Percentiles rank a stretch among this genome's conserved stretches.
Evolutionary conservation across 2,797 vertebrate genomes (phyloP).

Genomic region (Muraenolepis orangiensis): DNA sequence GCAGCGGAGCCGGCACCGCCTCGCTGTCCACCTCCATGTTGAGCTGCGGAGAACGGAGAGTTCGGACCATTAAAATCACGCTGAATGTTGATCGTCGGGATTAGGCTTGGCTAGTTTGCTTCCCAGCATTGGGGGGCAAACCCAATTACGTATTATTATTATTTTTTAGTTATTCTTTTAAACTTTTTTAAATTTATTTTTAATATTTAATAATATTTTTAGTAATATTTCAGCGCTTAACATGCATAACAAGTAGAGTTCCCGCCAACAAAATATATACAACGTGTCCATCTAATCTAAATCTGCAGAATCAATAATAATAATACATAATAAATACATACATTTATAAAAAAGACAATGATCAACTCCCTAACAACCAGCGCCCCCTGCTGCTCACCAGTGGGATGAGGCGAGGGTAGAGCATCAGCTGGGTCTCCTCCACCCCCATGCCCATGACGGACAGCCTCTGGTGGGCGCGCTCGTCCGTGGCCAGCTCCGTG

Average conservation of each 20-base stretch:
- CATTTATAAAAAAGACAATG: too few species aligned
- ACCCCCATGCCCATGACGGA: conserved; percentile 87
- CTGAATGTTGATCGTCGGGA: too few species aligned
- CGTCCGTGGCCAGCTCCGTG: conserved; percentile 83
- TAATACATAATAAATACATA: too few species aligned
- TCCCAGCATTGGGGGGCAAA: too few species aligned
- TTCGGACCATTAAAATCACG: not conserved
- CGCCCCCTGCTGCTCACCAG: conserved; percentile 72
- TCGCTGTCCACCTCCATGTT: conserved; percentile 75
- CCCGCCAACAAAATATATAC: not conserved
- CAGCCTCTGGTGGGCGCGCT: conserved; percentile 82
- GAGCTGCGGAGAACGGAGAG: conserved; percentile 70
- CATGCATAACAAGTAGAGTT: not conserved
- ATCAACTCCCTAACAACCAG: too few species aligned
- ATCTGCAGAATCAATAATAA: too few species aligned
- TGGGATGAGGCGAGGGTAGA: conserved; percentile 89
- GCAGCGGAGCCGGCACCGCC: conserved; percentile 72
- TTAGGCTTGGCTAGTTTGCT: too few species aligned
- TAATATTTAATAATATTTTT: not conserved
- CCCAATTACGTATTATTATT: too few species aligned
- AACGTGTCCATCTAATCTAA: not conserved
- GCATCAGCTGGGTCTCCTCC: conserved; percentile 85
- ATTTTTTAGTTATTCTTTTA: not conserved
- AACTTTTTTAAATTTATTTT: too few species aligned
- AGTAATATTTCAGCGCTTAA: not conserved